Evolutionary conservation across 2,888 invertebrate species (phyloP).

Genomic region (Metacarcinus magister): DNA sequence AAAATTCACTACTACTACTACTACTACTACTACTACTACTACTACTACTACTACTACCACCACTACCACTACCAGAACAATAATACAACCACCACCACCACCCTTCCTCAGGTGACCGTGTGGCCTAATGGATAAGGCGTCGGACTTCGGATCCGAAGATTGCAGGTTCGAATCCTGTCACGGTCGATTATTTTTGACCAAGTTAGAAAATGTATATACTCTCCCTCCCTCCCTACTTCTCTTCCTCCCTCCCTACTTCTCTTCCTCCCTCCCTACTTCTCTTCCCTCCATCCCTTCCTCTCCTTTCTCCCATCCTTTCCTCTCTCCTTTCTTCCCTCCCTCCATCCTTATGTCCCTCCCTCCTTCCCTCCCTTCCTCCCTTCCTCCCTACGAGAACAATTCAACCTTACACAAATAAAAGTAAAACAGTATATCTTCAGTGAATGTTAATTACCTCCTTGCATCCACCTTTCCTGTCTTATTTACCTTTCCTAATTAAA

Average conservation of each 20-base stretch:
- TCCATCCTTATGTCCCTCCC: too few relatives aligned
- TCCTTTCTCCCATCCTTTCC: too few relatives aligned
- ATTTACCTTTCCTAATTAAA: too few relatives aligned
- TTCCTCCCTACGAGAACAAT: too few relatives aligned
- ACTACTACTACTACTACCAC: neutral
- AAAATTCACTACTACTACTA: neutral
- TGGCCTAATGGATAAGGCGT: constrained; percentile 84
- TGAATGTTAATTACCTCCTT: too few relatives aligned
- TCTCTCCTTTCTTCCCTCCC: too few relatives aligned
- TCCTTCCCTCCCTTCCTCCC: too few relatives aligned
- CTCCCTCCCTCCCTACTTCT: too few relatives aligned
- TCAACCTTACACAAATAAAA: too few relatives aligned
- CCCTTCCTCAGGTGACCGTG: constrained; percentile 67
- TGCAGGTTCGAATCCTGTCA: constrained; percentile 84
- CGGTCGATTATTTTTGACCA: too few relatives aligned
- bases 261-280: neutral
- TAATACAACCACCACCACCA: neutral
- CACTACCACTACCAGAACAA: neutral
- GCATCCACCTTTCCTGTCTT: too few relatives aligned
- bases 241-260: neutral
- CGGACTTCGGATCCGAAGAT: constrained; percentile 84
- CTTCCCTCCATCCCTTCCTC: neutral
- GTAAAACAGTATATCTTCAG: too few relatives aligned
- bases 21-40: neutral
- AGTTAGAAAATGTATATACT: neutral